Evolutionary conservation across 2,888 invertebrate genomes (phyloP).

Genomic region (Lithophane leautieri): DNA sequence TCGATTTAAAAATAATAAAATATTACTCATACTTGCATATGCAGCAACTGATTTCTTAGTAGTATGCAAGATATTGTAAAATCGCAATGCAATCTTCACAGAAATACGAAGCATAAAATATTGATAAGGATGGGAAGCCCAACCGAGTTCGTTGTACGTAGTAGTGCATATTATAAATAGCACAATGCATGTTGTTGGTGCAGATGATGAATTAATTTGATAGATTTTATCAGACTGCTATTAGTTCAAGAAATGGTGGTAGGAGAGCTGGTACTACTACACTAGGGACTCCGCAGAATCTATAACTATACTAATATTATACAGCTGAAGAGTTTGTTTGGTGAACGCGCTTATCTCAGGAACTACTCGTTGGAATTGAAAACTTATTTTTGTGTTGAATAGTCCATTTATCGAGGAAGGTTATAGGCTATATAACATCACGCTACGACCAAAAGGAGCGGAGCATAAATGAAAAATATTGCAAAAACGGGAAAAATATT

Average conservation of each 20-base stretch:
- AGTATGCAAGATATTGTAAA: conserved; percentile 20
- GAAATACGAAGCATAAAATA: conserved; percentile 13
- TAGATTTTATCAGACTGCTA: neutral
- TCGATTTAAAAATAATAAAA: neutral
- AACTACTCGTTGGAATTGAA: too few relatives aligned
- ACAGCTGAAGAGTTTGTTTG: too few relatives aligned
- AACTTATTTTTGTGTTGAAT: too few relatives aligned
- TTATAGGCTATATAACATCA: too few relatives aligned
- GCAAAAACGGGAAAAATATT: too few relatives aligned
- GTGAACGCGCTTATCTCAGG: too few relatives aligned
- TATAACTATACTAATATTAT: too few relatives aligned
- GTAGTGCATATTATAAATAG: neutral
- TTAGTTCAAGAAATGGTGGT: neutral
- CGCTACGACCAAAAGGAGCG: too few relatives aligned
- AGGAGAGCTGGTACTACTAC: too few relatives aligned
- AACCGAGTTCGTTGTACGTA: conserved; percentile 11
- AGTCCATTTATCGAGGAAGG: too few relatives aligned
- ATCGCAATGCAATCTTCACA: conserved; percentile 15
- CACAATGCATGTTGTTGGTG: neutral
- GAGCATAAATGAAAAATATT: too few relatives aligned
- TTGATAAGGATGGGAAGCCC: conserved; percentile 6
- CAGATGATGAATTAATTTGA: neutral
- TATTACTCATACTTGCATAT: neutral
- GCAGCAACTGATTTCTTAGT: neutral
- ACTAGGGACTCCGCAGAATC: neutral